Base-by-base conservation (phyloP, 2,888 invertebrate genomes). In the Drosophila nr. fundita region DNA sequence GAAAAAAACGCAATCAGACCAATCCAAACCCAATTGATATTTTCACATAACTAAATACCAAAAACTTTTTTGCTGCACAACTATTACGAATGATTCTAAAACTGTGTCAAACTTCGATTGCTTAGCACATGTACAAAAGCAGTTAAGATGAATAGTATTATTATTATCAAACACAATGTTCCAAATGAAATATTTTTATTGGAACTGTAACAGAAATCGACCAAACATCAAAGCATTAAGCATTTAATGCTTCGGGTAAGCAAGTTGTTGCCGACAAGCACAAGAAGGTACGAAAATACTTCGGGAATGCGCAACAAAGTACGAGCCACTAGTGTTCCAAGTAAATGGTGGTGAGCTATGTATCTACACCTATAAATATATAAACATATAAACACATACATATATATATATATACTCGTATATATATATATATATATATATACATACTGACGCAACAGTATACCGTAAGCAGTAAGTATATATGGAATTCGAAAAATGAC, bases 251-350 rank as follows among this genome's bases (percentile, higher is more conserved):
- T 49, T 21, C 29, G 45, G 45, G 27, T 27, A 65, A 32, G 62
- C 34, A 75, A 55, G 53, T 73, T 62, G n/a, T 48, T 57, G 59
- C 32, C 61, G 67, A 58, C 82, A 82, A 78, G 79, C 55, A 78
- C 82, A 50, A 40, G 57, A 63, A 70, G 67, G 79, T 73, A 82
- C 82, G 61, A 59, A 78, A 78, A 32, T 32, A 57, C 50, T 49
- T 63, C 15, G 15, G 50, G 57, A 64, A 80, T 77, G 67, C 75
- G 67, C 72, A 68, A 72, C 78, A 64, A 45, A 62, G 32, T 52
- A 54, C 24, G 38, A 40, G 61, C 10, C 34, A 60, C 48, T 53
- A 54, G 55, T 70, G 42, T 40, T 52, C 21, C 42, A 29, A 38
- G 40, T 55, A 61, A 65, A 63, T 53, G 69, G 68, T 78, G 72